phyloP scores from a whole-genome alignment of 2,888 invertebrate species.

The Tethea ocularis region DNA sequence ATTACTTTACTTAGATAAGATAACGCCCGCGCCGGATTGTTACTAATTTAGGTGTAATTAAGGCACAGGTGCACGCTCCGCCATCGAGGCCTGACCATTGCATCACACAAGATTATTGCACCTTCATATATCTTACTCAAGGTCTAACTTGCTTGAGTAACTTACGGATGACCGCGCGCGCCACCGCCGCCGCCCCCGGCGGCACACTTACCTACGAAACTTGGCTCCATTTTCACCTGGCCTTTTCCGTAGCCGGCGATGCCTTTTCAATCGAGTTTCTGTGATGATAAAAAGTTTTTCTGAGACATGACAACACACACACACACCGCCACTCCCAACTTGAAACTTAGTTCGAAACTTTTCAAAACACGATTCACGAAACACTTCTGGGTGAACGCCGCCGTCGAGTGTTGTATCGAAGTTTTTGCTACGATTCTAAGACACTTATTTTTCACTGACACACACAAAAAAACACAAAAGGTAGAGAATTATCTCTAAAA shows the following conservation, averaged over 20 bases:
- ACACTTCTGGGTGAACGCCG: constrained; percentile 14
- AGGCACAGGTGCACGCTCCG: constrained; percentile 26
- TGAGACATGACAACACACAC: constrained; percentile 71
- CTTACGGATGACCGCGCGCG: constrained; percentile 16
- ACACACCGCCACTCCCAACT: constrained; percentile 61
- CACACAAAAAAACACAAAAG: constrained; percentile 33
- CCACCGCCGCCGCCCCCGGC: constrained; percentile 17
- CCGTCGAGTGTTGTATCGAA: constrained; percentile 6
- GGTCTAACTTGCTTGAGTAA: constrained; percentile 41
- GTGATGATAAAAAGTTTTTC: constrained; percentile 60
- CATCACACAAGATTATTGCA: constrained; percentile 35
- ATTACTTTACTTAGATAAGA: constrained; percentile 55
- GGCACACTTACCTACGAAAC: constrained; percentile 67
- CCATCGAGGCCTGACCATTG: constrained; percentile 24
- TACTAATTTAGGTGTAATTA: constrained; percentile 11
- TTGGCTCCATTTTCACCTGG: constrained; percentile 63
- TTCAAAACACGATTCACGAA: constrained; percentile 44
- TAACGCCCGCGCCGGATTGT: constrained; percentile 32
- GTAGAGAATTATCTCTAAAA: constrained; percentile 29
- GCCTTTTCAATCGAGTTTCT: constrained; percentile 54
- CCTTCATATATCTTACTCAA: constrained; percentile 43
- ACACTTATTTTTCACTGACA: constrained; percentile 36
- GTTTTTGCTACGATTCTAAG: constrained; percentile 22
- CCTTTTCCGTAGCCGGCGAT: constrained; percentile 34
- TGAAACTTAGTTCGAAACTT: constrained; percentile 58